Percentiles rank a stretch among this genome's conserved stretches.
Evolutionary conservation across 2,797 vertebrate species (phyloP).

Genomic region (Loris lydekkerianus): DNA sequence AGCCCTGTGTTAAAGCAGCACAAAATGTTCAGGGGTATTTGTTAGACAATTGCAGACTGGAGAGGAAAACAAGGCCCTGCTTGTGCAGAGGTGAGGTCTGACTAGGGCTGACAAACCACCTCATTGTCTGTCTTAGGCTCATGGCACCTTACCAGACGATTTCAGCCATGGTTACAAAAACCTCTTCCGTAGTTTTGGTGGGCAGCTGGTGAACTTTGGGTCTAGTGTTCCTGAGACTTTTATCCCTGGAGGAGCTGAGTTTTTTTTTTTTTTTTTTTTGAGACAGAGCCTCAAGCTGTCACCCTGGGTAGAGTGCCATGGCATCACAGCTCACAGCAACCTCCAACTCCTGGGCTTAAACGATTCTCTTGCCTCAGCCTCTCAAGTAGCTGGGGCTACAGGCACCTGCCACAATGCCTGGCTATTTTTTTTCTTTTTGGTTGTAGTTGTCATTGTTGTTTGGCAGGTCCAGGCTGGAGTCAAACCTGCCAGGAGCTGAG

Average conservation of each 20-base stretch:
- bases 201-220: background rate
- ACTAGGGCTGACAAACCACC: too few relatives aligned
- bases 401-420: too few relatives aligned
- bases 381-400: too few relatives aligned
- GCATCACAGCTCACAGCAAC: too few relatives aligned
- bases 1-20: rapidly evolving
- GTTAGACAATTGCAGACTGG: background rate
- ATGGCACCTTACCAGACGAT: rapidly evolving
- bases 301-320: too few relatives aligned
- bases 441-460: too few relatives aligned
- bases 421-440: too few relatives aligned
- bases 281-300: too few relatives aligned
- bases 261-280: too few relatives aligned
- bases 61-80: background rate
- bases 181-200: rapidly evolving
- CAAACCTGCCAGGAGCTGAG: background rate
- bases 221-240: background rate
- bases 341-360: too few relatives aligned
- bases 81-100: background rate
- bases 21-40: rapidly evolving
- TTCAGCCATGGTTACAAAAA: rapidly evolving
- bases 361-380: too few relatives aligned
- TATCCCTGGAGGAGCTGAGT: background rate
- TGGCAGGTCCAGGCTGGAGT: too few relatives aligned
- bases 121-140: background rate